Evolutionary conservation across 2,113 vertebrate genomes (phyloP), one percentile per base, ranked within the genome.

Genomic region (Onychorhynchus coronatus): DNA sequence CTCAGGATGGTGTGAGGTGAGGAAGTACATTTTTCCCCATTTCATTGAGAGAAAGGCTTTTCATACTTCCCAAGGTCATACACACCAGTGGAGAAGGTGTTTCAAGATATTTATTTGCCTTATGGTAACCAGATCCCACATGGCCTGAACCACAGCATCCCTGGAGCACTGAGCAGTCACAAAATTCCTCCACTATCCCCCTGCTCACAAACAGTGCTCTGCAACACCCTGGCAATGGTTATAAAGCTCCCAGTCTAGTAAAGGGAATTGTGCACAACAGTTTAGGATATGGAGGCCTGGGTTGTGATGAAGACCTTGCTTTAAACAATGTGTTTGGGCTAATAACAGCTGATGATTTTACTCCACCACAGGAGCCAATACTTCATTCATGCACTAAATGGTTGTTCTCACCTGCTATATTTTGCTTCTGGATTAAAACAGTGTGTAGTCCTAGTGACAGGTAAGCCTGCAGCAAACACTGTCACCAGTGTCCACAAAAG

Each of bases 131-230:
- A 67, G 35, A 39, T 13, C 46, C 23, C 0, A 76, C 35, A 31
- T 56, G 30, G 47, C 11, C 30, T 37, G 33, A 20, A 27, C 20
- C 55, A 30, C 35, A 62, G 8, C 44, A 71, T 35, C 47, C 39
- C 35, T 5, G 0, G 3, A 30, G 20, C 50, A 59, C 1, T 0
- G 0, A 82, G 62, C 35, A 73, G 44, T 13, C 42, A 25, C 8
- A 6, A 65, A 86, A 37, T 16, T 53, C 37, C 50, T 47, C n/a
- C 11, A 20, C 6, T 2, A 3, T 37, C 6, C 23, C 50, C 39
- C 31, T 46, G 24, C 19, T 20, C 5, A 68, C 5, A 9, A 22
- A n/a, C n/a, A 22, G 42, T n/a, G 42, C 35, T 30, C 59, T 87
- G 56, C 68, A 71, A 17, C 37, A 25, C 42, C 41, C 20, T 76